These are phyloP conservation scores for Gymnopithys bicolor DNA, from an alignment of 2,797 vertebrate species.

Conservation along the genomic window DNA sequence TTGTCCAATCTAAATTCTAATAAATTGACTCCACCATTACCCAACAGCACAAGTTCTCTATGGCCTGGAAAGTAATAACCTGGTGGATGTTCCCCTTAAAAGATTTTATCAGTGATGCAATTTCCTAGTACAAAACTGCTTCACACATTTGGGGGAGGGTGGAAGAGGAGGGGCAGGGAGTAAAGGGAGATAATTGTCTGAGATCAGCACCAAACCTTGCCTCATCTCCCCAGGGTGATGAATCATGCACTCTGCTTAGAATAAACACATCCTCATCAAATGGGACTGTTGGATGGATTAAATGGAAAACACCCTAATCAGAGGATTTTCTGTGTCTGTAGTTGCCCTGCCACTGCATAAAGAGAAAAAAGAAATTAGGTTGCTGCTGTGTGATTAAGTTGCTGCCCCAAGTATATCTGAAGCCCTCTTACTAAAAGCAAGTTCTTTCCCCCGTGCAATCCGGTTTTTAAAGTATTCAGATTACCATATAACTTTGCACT, in stretches of 20 bases:
- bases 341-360: not conserved
- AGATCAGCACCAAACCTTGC: conserved; percentile 64
- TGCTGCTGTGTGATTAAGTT: not conserved
- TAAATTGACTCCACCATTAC: not conserved
- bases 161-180: not conserved
- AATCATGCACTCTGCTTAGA: conserved; percentile 55
- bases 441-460: not conserved
- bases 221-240: conserved; percentile 58
- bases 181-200: not conserved
- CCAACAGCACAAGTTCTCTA: not conserved
- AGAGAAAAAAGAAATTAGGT: conserved; percentile 11
- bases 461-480: not conserved
- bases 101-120: conserved; percentile 52
- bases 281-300: not conserved
- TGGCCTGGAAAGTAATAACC: not conserved
- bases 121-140: conserved; percentile 41
- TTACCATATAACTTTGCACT: not conserved
- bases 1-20: not conserved
- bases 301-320: not conserved
- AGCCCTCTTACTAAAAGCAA: not conserved
- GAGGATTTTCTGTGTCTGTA: not conserved
- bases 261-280: conserved; percentile 23
- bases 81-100: conserved; percentile 3
- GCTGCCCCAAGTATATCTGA: not conserved
- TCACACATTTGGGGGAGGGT: not conserved